phyloP scores from a whole-genome alignment of 1,140 invertebrate genomes.

The Drosophila carrolli region DNA sequence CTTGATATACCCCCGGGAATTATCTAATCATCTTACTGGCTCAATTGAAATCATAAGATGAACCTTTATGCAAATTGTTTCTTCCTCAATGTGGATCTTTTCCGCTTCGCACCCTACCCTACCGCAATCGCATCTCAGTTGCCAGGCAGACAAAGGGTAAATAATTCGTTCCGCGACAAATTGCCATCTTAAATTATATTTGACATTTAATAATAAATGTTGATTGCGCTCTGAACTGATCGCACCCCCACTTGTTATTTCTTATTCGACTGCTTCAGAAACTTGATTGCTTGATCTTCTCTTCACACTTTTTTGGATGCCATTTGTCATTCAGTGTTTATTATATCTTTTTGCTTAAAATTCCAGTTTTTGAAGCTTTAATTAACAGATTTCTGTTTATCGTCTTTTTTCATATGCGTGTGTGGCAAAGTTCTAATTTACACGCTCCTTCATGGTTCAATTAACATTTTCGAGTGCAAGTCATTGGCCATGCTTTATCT shows the following conservation, averaged over 20 bases:
- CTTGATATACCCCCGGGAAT: neutral
- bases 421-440: constrained; percentile 48
- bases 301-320: constrained; percentile 21
- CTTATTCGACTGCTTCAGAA: constrained; percentile 1
- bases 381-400: constrained; percentile 67
- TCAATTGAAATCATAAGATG: constrained; percentile 31
- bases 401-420: constrained; percentile 4
- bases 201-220: constrained; percentile 67
- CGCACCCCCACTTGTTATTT: constrained; percentile 11
- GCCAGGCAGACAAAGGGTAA: constrained; percentile 22
- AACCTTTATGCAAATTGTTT: constrained; percentile 41
- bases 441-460: constrained; percentile 38
- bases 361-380: constrained; percentile 47
- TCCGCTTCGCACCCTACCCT: constrained; percentile 12
- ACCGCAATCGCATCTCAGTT: constrained; percentile 33
- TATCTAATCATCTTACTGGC: neutral
- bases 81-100: neutral
- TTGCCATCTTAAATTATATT: constrained; percentile 65
- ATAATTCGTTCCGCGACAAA: constrained; percentile 53
- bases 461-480: constrained; percentile 71
- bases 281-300: constrained; percentile 28
- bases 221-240: constrained; percentile 43
- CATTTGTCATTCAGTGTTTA: constrained; percentile 51
- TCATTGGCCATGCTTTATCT: constrained; percentile 33
- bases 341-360: constrained; percentile 29